A percentile compares a stretch with the other conserved stretches of the same genome.
phyloP scores from a whole-genome alignment of 2,113 vertebrate genomes.

The Sylvilagus bachmani region DNA sequence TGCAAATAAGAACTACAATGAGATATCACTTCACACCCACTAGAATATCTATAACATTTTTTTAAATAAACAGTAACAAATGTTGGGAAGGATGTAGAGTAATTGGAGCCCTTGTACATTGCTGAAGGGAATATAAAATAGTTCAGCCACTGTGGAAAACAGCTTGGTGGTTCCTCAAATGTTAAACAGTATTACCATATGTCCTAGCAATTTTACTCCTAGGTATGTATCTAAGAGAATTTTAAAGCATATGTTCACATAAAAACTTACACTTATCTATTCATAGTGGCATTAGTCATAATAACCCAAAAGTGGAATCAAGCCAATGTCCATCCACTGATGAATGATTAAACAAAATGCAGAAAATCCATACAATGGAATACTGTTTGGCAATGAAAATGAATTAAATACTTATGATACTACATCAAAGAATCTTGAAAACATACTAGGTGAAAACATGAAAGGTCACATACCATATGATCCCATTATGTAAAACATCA shows the following conservation, averaged over 20 bases:
- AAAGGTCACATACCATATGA: background rate
- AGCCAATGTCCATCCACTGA: background rate
- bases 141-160: constrained; percentile 21
- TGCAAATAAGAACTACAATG: background rate
- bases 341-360: constrained; percentile 44
- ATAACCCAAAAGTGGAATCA: background rate
- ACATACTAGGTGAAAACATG: background rate
- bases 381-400: background rate
- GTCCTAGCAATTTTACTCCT: background rate
- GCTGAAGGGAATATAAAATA: background rate
- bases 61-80: background rate
- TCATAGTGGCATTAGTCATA: constrained; percentile 20
- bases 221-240: background rate
- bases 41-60: background rate
- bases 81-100: background rate
- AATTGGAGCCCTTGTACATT: background rate
- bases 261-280: background rate
- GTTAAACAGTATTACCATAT: constrained; percentile 32
- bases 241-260: constrained; percentile 37
- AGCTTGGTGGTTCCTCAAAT: background rate
- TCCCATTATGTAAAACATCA: background rate
- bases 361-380: background rate
- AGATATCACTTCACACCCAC: constrained; percentile 7
- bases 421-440: background rate
- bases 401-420: background rate